phyloP scores from a whole-genome alignment of 2,797 vertebrate species.

The Austrolebias charrua region DNA sequence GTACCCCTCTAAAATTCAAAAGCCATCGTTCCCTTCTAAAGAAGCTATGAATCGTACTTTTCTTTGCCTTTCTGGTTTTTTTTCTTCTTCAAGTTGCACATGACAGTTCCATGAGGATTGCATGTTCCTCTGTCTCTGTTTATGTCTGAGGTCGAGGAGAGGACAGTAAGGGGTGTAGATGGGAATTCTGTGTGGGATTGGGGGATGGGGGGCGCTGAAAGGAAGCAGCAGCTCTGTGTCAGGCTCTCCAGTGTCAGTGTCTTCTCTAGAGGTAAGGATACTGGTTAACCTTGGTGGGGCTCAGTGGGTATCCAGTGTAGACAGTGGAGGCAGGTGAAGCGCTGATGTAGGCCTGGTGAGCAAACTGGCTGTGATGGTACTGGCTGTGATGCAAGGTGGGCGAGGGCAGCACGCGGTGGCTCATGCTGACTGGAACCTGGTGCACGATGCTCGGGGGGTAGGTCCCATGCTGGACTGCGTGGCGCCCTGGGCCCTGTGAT shows the following conservation, averaged over 20 bases:
- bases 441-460: constrained; percentile 95
- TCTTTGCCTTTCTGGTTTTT: constrained; percentile 63
- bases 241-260: constrained; percentile 80
- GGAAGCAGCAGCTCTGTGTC: constrained; percentile 49
- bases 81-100: constrained; percentile 82
- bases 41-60: constrained; percentile 50
- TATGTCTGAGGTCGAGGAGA: constrained; percentile 65
- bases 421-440: constrained; percentile 97
- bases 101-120: constrained; percentile 72
- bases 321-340: constrained; percentile 96
- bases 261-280: constrained; percentile 96
- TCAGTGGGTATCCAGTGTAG: constrained; percentile 99
- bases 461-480: constrained; percentile 90
- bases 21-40: constrained; percentile 55
- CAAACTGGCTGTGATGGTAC: constrained; percentile 97
- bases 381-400: constrained; percentile 95
- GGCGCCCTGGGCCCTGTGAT: constrained; percentile 90
- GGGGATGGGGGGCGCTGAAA: constrained; percentile 6
- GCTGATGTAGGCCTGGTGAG: constrained; percentile 99
- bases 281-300: constrained; percentile 99
- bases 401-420: constrained; percentile 91
- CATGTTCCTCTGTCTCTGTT: constrained; percentile 75
- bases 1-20: constrained; percentile 62
- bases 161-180: constrained; percentile 42
- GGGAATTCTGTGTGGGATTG: constrained; percentile 33